Evolutionary conservation across 2,797 vertebrate species (phyloP).

Genomic region (Chrysocyon brachyurus): DNA sequence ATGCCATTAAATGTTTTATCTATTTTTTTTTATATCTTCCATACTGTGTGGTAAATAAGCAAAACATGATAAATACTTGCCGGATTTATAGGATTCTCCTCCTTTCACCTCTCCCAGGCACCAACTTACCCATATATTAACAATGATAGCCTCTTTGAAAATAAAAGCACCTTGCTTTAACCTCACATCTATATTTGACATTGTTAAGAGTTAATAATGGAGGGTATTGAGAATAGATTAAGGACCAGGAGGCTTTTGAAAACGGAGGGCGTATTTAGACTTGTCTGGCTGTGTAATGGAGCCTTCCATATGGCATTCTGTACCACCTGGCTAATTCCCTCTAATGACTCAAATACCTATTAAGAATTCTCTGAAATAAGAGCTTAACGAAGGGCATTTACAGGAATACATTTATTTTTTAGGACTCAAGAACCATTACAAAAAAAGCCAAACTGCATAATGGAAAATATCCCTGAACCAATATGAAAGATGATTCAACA

Average conservation of each 20-base stretch:
- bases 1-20: not conserved
- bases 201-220: constrained; percentile 1
- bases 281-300: not conserved
- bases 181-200: not conserved
- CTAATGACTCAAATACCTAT: not conserved
- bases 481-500: not conserved
- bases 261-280: not conserved
- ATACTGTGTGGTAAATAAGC: not conserved
- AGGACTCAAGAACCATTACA: not conserved
- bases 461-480: not conserved
- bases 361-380: constrained; percentile 62
- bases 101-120: not conserved
- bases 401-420: not conserved
- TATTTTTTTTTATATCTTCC: not conserved
- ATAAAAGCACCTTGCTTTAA: not conserved
- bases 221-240: not conserved
- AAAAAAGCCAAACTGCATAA: not conserved
- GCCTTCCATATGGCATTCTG: not conserved
- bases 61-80: not conserved
- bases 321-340: constrained; percentile 41
- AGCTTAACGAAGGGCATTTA: not conserved
- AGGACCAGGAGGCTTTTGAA: not conserved
- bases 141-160: not conserved
- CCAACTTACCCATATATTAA: not conserved
- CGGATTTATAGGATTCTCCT: not conserved